Evolutionary conservation across 2,113 vertebrate species (phyloP).

Genomic region (Pteropus alecto): DNA sequence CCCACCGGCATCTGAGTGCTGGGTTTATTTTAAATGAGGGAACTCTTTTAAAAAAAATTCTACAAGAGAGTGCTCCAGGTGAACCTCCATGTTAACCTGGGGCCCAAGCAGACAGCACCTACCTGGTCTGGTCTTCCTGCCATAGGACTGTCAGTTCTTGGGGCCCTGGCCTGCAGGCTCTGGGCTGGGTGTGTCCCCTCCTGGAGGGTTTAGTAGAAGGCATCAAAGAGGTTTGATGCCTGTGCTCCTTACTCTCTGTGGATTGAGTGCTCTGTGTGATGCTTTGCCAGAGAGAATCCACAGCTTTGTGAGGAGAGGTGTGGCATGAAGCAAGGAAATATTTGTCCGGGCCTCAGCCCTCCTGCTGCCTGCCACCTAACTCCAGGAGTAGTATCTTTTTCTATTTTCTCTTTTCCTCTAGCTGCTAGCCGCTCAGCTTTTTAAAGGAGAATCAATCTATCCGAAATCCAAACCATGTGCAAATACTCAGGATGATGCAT

Average conservation of each 20-base stretch:
- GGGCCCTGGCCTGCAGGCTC: background rate
- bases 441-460: background rate
- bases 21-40: no score
- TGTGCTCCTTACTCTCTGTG: background rate
- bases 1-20: no score
- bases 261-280: background rate
- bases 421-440: background rate
- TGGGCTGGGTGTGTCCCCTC: background rate
- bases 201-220: background rate
- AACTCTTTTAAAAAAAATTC: background rate
- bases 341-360: background rate
- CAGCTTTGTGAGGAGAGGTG: background rate
- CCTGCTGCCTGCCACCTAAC: background rate
- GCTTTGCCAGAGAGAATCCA: background rate
- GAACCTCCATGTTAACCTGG: background rate
- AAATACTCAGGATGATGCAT: background rate
- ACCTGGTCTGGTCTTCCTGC: background rate
- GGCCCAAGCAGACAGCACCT: background rate
- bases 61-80: background rate
- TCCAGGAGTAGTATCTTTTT: background rate
- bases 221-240: background rate
- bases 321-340: background rate
- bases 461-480: background rate
- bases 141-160: background rate
- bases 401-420: background rate